Conservation (phyloP, 2,888 invertebrate species). For the Drosophila peninsularis region DNA sequence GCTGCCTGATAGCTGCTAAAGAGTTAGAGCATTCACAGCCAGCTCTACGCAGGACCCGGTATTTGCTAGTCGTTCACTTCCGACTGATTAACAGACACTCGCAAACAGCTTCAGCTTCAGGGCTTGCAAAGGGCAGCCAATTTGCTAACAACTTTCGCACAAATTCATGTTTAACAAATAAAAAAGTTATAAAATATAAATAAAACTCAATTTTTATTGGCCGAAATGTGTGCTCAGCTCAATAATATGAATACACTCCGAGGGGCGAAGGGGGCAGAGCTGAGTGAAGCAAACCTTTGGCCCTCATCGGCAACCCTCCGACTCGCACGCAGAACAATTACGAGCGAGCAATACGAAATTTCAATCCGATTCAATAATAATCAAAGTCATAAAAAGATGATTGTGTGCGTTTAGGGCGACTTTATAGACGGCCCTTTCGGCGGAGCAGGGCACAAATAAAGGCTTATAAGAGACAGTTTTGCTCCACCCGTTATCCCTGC, state of each 20-base stretch:
- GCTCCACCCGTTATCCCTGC: conserved; percentile 4
- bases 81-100: not conserved
- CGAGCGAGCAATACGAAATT: conserved; percentile 24
- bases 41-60: not conserved
- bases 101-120: not conserved
- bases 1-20: too few relatives aligned
- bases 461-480: conserved; percentile 8
- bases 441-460: conserved; percentile 2
- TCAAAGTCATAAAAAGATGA: conserved; percentile 78
- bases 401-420: conserved; percentile 60
- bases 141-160: conserved; percentile 36
- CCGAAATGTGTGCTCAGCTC: conserved; percentile 31
- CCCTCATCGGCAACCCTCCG: conserved; percentile 5
- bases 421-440: conserved; percentile 30
- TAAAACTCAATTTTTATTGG: conserved; percentile 73
- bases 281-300: conserved; percentile 28
- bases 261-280: conserved; percentile 8
- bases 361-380: conserved; percentile 77
- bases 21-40: not conserved
- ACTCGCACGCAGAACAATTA: conserved; percentile 47
- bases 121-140: conserved; percentile 31
- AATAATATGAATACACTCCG: conserved; percentile 62
- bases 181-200: conserved; percentile 67
- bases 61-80: not conserved
- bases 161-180: conserved; percentile 59